Base-by-base conservation (phyloP, 1,140 invertebrate genomes). In the Onthophagus taurus region DNA sequence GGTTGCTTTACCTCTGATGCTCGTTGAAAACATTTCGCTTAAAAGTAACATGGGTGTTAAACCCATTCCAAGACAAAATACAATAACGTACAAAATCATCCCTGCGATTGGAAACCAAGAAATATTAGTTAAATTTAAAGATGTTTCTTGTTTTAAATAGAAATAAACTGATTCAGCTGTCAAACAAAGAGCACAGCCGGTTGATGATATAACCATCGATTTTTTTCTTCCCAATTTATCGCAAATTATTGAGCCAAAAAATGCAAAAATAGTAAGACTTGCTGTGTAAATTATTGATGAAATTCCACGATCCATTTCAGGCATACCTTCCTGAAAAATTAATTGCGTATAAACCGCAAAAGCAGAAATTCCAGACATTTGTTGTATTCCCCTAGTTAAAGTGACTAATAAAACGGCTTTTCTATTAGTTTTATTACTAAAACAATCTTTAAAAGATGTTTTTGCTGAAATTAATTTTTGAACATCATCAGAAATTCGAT, bases 281-380 rank as follows among this genome's bases (percentile, higher is more conserved):
- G 11, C 21, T 9, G 21, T 13, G 14, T 41, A 41, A 26, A 70
- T 71, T 11, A 47, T 42, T 9, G 75, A 76, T 33, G 73, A 74
- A 8, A 72, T 65, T 16, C 77, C 76, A 24, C 71, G 70, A 31
- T 77, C 70, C 43, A 82, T 74, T 47, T 80, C 76, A 9, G 77
- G 9, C 11, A 33, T 38, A 11, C 37, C 45, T 36, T 42, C 18
- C 9, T 42, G 13, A 13, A 47, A 47, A 17, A 47, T 42, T 16
- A 34, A 42, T 20, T 47, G 45, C 7, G 38, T 42, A 17, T 47
- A 42, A 9, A 44, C 34, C 14, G 38, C 26, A 31, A 55, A 53
- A 12, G 50, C 38, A 8, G 48, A 41, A 13, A 48, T 31, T 17
- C 53, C 53, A 8, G 30, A 38, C 3, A 51, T 13, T 29, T 53